Percentiles rank a stretch among this genome's conserved stretches.
These are phyloP conservation scores for Cosmia trapezina DNA, from an alignment of 2,888 invertebrate species.

Conservation along the genomic window DNA sequence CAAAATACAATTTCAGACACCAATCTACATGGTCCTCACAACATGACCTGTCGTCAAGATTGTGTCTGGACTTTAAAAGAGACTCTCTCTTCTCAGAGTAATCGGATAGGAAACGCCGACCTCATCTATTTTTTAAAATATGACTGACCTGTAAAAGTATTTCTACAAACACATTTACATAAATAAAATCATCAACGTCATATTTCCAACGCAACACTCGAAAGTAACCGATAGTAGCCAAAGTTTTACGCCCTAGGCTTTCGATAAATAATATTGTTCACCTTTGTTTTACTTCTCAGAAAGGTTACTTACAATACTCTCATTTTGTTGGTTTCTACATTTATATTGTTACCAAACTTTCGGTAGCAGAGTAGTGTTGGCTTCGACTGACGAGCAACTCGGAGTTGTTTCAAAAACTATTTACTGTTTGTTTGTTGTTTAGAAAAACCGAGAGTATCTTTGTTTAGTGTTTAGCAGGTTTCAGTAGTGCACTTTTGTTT, in stretches of 20 bases:
- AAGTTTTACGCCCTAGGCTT: constrained; percentile 68
- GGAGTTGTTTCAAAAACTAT: constrained; percentile 64
- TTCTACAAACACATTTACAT: no score
- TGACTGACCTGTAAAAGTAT: no score
- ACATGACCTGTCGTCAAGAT: no score
- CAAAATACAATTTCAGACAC: no score
- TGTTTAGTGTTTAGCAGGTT: constrained; percentile 50
- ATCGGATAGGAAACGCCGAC: no score
- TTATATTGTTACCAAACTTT: constrained; percentile 74
- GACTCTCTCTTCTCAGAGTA: no score
- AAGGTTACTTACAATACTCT: constrained; percentile 76
- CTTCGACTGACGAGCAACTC: constrained; percentile 66
- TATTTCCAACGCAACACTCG: no score
- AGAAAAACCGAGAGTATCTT: constrained; percentile 57
- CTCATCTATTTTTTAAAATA: no score
- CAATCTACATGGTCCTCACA: no score
- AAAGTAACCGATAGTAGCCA: constrained; percentile 59
- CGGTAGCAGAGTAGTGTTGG: constrained; percentile 56
- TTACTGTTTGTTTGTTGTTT: constrained; percentile 61
- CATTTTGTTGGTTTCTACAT: constrained; percentile 76
- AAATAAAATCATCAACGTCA: no score
- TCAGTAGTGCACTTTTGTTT: constrained; percentile 46
- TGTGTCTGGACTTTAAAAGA: no score
- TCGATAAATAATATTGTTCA: constrained; percentile 73
- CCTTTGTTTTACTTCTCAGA: constrained; percentile 73